phyloP scores from a whole-genome alignment of 2,113 vertebrate species.

The Mastomys natalensis region DNA sequence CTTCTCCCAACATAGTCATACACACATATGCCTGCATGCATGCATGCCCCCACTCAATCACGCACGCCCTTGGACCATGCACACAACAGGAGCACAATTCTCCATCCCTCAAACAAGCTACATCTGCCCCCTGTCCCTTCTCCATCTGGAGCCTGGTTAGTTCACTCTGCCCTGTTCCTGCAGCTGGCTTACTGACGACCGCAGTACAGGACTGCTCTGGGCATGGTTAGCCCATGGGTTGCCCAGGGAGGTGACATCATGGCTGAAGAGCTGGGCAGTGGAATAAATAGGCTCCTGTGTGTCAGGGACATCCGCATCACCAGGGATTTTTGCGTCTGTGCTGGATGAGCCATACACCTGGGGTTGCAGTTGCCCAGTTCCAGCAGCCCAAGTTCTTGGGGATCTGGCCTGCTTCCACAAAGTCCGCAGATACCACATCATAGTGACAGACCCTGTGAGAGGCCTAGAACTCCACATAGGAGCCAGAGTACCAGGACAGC shows the following conservation, averaged over 20 bases:
- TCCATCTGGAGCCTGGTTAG: not conserved
- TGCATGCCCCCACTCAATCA: fast-evolving
- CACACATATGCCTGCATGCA: fast-evolving
- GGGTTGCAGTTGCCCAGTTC: no score
- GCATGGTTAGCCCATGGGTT: not conserved
- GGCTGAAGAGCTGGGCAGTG: no score
- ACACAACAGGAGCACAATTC: no score
- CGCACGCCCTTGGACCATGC: not conserved
- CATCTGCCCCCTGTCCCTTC: not conserved
- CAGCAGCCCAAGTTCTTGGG: no score
- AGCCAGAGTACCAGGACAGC: not conserved
- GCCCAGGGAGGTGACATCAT: fast-evolving
- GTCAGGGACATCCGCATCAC: fast-evolving
- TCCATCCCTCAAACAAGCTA: not conserved
- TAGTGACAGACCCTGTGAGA: not conserved
- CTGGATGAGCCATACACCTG: not conserved
- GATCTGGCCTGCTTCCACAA: not conserved
- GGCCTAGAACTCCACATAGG: no score
- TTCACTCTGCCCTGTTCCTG: fast-evolving
- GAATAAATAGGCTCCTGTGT: fast-evolving
- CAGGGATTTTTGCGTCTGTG: not conserved
- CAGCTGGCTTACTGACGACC: fast-evolving
- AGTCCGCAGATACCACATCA: not conserved
- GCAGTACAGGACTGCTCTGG: not conserved
- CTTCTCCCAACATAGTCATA: fast-evolving